Base-by-base conservation (phyloP, 2,888 invertebrate species). In the Tenthredo distinguenda region DNA sequence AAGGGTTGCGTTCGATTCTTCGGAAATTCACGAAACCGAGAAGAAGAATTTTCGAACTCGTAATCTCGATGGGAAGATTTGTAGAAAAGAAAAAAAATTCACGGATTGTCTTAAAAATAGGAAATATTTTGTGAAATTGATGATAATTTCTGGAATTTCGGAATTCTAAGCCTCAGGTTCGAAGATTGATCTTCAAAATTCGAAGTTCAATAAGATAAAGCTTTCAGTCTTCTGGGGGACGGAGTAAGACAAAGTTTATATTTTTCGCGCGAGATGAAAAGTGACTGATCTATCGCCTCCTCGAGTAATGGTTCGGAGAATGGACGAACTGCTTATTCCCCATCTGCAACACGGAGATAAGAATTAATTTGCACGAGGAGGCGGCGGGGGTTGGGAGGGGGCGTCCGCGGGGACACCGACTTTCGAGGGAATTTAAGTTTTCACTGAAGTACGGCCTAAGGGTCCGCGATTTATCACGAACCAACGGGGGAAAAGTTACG, bases 271-370 rank as follows among this genome's bases (percentile, higher is more conserved):
- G 10, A 62, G 62, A 62, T 26, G 62, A 62, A 21, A 62, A 62
- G 9, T 12, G 26, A 26, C 26, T 26, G 26, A 62, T 62, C 62
- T 62, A 62, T 62, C 62, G 26, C 12, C 62, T 62, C 3, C 12
- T 62, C 26, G 62, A 62, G 26, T 26, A 62, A 77, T 18, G 55
- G 31, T 15, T 77, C 21, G 31, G 7, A 34, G 47, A 26, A 47
- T 55, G 26, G 31, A 18, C 18, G 31, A 77, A 55, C 18, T 55
- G 31, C 21, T 77, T 40, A 62, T 81, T 62, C n/a, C 47, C 18
- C 6, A 68, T 31, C 68, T 83, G 83, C 68, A 47, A 83, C 68
- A 47, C 31, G 31, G 26, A 65, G 83, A 83, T 83, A 83, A 83
- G 68, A 83, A 68, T 68, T 68, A 83, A 83, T 83, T 83, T 83